Evolutionary conservation across 1,140 invertebrate genomes (phyloP), one percentile per base, ranked within the genome.

Genomic region (Drosophila mayri): DNA sequence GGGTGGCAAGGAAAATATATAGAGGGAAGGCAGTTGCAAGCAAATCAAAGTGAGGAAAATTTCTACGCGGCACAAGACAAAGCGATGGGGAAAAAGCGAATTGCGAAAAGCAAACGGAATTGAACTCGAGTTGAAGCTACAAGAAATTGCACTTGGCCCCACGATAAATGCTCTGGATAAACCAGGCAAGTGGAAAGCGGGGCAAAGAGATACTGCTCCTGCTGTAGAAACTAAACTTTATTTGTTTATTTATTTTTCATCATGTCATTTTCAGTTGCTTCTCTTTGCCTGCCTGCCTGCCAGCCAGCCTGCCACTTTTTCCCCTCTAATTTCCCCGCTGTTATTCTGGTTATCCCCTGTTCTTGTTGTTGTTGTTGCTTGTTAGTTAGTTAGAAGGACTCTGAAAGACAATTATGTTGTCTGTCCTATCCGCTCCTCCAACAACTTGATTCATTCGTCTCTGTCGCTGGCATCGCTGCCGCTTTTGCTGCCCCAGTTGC

Each of bases 61-160:
- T 54, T 70, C 64, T 73, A 38, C 65, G 63, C 62, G 40, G 44
- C 70, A 9, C 65, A 66, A 68, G 46, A 67, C 66, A 75, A 80
- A 68, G 57, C 57, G 57, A 47, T 43, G 35, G 57, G 28, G 37
- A 50, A 64, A 37, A 68, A 44, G 57, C 40, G 58, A 66, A 66
- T 74, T 49, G 76, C 41, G 32, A 49, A 76, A 71, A 61, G 73
- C 61, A 75, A 83, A 68, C 65, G 75, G 76, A 88, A 88, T 88
- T 84, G 84, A 84, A 75, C 79, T 75, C 68, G 50, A 82, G 70
- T 25, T 75, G 74, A 57, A 52, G 65, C 64, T 70, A 83, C 84
- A 88, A 84, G 84, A 44, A 90, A 88, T 79, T 88, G 80, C 85
- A 88, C 85, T 88, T 84, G 80, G 71, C 83, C 83, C 81, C 81